A percentile compares a stretch with the other conserved stretches of the same genome.
Conservation (phyloP, 2,888 invertebrate genomes). For the Drosophila cognata region DNA sequence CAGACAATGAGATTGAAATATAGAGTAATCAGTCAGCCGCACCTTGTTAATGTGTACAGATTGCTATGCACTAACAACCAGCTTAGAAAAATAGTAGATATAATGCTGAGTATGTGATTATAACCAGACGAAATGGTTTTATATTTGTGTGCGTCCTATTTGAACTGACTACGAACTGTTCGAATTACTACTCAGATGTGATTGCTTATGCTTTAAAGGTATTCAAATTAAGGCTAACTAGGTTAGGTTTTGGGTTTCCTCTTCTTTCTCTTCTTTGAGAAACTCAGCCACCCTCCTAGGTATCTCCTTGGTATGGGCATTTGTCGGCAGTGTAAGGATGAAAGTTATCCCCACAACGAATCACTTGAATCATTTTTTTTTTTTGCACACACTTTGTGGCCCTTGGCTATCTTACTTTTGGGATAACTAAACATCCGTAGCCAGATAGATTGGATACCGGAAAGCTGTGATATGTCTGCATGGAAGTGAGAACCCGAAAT, state of each 20-base stretch:
- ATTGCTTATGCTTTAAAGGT: background rate
- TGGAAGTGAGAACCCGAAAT: background rate
- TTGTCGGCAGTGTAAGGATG: background rate
- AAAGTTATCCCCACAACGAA: too few species aligned
- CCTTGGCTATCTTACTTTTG: background rate
- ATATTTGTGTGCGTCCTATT: background rate
- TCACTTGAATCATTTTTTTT: background rate
- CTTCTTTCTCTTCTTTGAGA: too few species aligned
- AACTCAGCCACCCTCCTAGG: background rate
- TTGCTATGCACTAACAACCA: background rate
- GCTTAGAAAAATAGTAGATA: slow-evolving; percentile 5
- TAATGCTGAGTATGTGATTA: background rate
- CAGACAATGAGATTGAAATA: slow-evolving; percentile 36
- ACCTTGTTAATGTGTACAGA: slow-evolving; percentile 38
- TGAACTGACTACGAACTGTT: background rate
- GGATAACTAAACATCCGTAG: background rate
- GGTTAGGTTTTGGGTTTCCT: background rate
- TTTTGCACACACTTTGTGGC: background rate
- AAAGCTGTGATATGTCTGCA: background rate
- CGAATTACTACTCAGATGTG: fast-evolving
- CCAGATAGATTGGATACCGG: background rate
- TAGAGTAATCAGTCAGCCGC: slow-evolving; percentile 39
- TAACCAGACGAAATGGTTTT: too few species aligned
- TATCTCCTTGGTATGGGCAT: background rate
- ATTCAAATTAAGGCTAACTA: background rate